phyloP scores from a whole-genome alignment of 2,888 invertebrate species.

The Drosophila pseudotakahashii region DNA sequence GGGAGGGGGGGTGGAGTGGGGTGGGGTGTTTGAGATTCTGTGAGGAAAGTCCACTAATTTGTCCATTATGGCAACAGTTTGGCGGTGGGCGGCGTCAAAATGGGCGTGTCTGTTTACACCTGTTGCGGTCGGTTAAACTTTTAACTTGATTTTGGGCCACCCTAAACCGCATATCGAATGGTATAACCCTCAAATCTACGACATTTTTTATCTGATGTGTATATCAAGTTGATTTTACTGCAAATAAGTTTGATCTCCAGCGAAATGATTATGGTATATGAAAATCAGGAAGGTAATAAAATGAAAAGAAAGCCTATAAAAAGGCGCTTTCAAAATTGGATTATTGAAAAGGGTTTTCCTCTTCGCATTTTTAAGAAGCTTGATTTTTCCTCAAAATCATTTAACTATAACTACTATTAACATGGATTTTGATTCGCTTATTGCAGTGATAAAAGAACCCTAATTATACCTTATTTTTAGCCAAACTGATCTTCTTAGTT shows the following conservation, averaged over 20 bases:
- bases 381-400: too few species aligned
- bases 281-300: neutral
- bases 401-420: too few species aligned
- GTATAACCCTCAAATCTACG: neutral
- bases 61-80: conserved; percentile 60
- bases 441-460: too few species aligned
- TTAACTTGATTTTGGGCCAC: conserved; percentile 51
- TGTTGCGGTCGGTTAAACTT: conserved; percentile 71
- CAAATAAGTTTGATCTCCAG: too few species aligned
- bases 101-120: conserved; percentile 43
- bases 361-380: too few species aligned
- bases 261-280: too few species aligned
- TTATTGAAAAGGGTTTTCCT: too few species aligned
- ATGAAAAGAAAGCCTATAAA: neutral
- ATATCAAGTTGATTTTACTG: neutral
- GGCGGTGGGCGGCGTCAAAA: neutral
- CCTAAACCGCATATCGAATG: neutral
- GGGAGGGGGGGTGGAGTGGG: neutral
- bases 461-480: too few species aligned
- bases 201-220: neutral
- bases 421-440: neutral
- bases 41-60: conserved; percentile 63
- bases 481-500: too few species aligned
- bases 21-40: neutral
- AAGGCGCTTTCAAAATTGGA: too few species aligned